phyloP scores from a whole-genome alignment of 1,140 invertebrate genomes.

The Platyscapa corneri region DNA sequence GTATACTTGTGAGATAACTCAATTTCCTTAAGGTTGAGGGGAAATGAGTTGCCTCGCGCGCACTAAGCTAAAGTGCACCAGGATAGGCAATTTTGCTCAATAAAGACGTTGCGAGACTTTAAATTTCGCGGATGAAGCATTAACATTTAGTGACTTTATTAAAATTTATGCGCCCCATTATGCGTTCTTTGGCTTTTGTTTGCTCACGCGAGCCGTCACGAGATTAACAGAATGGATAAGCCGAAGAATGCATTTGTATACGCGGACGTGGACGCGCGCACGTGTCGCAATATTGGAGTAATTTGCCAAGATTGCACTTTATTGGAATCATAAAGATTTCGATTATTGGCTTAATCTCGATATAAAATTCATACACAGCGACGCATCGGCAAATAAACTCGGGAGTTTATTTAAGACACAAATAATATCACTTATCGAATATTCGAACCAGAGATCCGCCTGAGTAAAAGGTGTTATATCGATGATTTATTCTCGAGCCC shows the following conservation, averaged over 20 bases:
- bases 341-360: constrained; percentile 25
- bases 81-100: constrained; percentile 37
- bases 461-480: too few relatives aligned
- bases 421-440: too few relatives aligned
- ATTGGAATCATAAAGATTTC: constrained; percentile 37
- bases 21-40: constrained; percentile 44
- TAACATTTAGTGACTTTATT: constrained; percentile 42
- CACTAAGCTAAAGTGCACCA: constrained; percentile 45
- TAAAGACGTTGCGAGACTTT: constrained; percentile 38
- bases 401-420: not conserved
- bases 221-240: too few relatives aligned
- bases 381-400: constrained; percentile 22
- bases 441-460: too few relatives aligned
- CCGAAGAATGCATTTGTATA: not conserved
- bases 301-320: constrained; percentile 42
- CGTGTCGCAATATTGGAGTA: constrained; percentile 6
- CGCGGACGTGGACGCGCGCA: not conserved
- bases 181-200: not conserved
- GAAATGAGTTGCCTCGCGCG: constrained; percentile 26
- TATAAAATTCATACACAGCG: constrained; percentile 12
- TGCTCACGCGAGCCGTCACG: not conserved
- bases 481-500: too few relatives aligned
- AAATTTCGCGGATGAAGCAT: constrained; percentile 40
- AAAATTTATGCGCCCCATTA: constrained; percentile 37
- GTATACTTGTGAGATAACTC: constrained; percentile 51